Conservation (phyloP, 2,888 invertebrate genomes). For the Hydropsyche betteni region DNA sequence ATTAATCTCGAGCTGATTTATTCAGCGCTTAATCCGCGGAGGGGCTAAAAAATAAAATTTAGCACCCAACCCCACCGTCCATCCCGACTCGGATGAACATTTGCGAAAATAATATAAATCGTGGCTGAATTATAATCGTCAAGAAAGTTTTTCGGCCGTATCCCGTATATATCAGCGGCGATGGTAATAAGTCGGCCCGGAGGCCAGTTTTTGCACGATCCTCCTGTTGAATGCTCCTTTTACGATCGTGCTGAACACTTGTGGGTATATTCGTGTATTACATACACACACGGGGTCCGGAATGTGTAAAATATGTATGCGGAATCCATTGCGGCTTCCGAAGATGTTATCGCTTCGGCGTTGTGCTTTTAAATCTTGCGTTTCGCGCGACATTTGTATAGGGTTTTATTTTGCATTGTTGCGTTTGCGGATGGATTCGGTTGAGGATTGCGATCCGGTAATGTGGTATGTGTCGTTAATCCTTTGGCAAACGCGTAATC, state of each 20-base stretch:
- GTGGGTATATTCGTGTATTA: too few relatives aligned
- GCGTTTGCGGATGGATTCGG: too few relatives aligned
- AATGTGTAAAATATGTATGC: too few relatives aligned
- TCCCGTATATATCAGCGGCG: not conserved
- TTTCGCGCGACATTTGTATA: too few relatives aligned
- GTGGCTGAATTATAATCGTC: conserved; percentile 32
- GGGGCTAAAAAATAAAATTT: conserved; percentile 13
- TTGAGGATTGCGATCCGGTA: too few relatives aligned
- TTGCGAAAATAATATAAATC: conserved; percentile 15
- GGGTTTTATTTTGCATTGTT: too few relatives aligned
- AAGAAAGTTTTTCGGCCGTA: conserved; percentile 21
- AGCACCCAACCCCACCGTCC: not conserved
- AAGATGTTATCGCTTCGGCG: too few relatives aligned
- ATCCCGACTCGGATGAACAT: not conserved
- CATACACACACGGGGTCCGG: too few relatives aligned
- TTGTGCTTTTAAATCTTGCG: too few relatives aligned
- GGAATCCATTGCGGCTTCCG: too few relatives aligned
- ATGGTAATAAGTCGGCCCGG: conserved; percentile 24
- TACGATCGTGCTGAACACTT: conserved; percentile 1
- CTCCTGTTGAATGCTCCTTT: conserved; percentile 30
- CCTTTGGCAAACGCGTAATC: conserved; percentile 5
- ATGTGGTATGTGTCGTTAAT: not conserved
- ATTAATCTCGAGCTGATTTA: too few relatives aligned
- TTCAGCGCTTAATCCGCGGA: too few relatives aligned
- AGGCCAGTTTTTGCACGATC: conserved; percentile 8